Conservation (phyloP, 30 jellyfish, hydroid and myxozoan genomes). For the Aurelia sp. region DNA sequence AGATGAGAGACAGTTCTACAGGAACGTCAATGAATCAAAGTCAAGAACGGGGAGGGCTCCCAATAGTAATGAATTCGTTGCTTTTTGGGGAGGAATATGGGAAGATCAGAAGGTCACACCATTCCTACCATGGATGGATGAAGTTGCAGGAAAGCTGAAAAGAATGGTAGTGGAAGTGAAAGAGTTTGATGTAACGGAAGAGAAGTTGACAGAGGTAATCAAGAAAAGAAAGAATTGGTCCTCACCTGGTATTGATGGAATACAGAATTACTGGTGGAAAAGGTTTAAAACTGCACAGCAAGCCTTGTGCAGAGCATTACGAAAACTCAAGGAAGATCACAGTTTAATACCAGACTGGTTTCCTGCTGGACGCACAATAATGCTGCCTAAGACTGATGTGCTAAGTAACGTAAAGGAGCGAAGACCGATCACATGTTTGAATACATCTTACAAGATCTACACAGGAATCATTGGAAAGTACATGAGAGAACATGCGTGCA, state of each 20-base stretch:
- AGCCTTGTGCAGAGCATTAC: too few relatives aligned
- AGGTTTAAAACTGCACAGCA: too few relatives aligned
- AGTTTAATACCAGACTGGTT: constrained; percentile 3
- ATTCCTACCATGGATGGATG: constrained; percentile 30
- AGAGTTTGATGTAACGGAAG: constrained; percentile 32
- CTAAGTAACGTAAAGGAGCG: constrained; percentile 4
- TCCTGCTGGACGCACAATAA: constrained; percentile 13
- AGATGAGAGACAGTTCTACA: constrained; percentile 27
- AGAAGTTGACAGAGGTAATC: constrained; percentile 19
- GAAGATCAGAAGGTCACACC: constrained; percentile 23
- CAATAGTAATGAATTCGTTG: not conserved
- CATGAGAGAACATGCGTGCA: constrained; percentile 32
- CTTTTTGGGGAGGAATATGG: not conserved
- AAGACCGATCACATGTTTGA: constrained; percentile 18
- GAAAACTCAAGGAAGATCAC: not conserved
- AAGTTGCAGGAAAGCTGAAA: constrained; percentile 42
- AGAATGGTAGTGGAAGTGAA: constrained; percentile 29
- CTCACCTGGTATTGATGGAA: constrained; percentile 37
- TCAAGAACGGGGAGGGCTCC: not conserved
- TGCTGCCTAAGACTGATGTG: constrained; percentile 15
- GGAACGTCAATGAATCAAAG: constrained; percentile 17
- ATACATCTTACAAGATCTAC: too few relatives aligned
- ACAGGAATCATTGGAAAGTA: constrained; percentile 17
- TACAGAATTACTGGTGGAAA: constrained; percentile 23
- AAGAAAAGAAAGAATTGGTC: constrained; percentile 38